These are phyloP conservation scores for Mechanitis mazaeus DNA, from an alignment of 2,888 invertebrate genomes.

Conservation along the genomic window DNA sequence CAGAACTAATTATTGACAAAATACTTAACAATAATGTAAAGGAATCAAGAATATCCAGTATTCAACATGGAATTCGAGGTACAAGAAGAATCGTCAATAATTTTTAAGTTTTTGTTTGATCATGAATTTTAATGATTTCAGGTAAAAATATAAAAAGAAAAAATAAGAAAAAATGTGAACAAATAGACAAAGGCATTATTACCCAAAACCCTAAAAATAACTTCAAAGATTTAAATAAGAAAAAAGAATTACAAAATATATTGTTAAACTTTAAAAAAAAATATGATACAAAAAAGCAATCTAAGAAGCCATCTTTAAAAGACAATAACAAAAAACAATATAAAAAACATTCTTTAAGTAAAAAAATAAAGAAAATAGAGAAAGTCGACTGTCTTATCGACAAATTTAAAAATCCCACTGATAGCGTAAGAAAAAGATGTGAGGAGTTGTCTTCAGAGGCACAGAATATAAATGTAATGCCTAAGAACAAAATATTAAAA, in stretches of 20 bases:
- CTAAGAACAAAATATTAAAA: background rate
- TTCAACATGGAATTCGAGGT: conserved; percentile 67
- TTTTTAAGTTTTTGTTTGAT: background rate
- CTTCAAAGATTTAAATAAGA: too few relatives aligned
- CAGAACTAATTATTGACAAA: conserved; percentile 59
- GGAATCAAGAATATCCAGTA: conserved; percentile 44
- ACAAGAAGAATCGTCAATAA: conserved; percentile 13
- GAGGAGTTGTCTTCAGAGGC: conserved; percentile 18
- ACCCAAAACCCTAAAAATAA: conserved; percentile 2
- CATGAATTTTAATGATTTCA: conserved; percentile 27
- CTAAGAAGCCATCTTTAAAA: background rate
- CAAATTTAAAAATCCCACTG: conserved; percentile 35
- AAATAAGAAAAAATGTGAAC: conserved; percentile 29
- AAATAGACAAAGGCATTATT: conserved; percentile 7
- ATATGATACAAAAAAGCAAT: conserved; percentile 8
- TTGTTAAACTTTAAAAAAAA: conserved; percentile 9
- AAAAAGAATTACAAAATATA: background rate
- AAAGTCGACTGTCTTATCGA: conserved; percentile 23
- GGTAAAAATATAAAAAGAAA: conserved; percentile 47
- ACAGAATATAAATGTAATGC: conserved; percentile 8
- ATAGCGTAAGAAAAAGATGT: conserved; percentile 35
- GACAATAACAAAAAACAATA: background rate
- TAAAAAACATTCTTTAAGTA: conserved; percentile 5
- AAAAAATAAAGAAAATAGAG: conserved; percentile 15
- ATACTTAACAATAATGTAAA: conserved; percentile 54